Base-by-base conservation (phyloP, 2,113 vertebrate genomes). In the Euleptes europaea region DNA sequence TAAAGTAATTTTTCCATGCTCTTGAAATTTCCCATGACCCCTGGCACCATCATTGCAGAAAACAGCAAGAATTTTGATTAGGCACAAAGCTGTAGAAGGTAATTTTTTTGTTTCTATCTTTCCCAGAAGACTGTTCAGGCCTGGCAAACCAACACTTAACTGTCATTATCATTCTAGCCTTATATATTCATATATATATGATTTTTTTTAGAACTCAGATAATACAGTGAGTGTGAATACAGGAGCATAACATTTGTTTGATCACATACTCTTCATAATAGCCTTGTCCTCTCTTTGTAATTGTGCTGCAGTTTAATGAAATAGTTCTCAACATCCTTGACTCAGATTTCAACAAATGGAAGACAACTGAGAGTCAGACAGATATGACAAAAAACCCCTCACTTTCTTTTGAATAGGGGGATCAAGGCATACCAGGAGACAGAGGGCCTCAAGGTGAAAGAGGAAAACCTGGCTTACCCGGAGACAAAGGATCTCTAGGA, bases 351-450 rank as follows among this genome's bases (percentile, higher is more conserved):
- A 38, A 44, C 4, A 10, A 42, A 40, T 35, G 19, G 4, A 69
- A 74, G n/a, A 17, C 4, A 67, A 65, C 28, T n/a, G 71, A 85
- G 66, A 1, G 82, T 87, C 23, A 5, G 2, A 28, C 67, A 42
- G n/a, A 42, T 15, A 19, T 35, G 6, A 4, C 63, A 2, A 49
- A 35, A 2, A 82, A 6, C 0, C 84, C 80, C 90, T 86, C 31
- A 70, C 72, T 85, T 86, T 88, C 42, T 77, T 82, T 94, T 80
- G 17, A 49, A 77, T 86, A 99, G 99, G 99, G 99, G 70, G 99
- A 99, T 90, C 97, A 98, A 40, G 98, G 98, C 78, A 99, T 99
- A 94, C 97, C 98, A 28, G 99, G 99, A 86, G 98, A 97, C 91
- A 96, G 96, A 94, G 98, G 98, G 17, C 97, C 98, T 73, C 98